Base-by-base conservation (phyloP, 2,797 vertebrate species). In the Oreonectes daqikongensis region DNA sequence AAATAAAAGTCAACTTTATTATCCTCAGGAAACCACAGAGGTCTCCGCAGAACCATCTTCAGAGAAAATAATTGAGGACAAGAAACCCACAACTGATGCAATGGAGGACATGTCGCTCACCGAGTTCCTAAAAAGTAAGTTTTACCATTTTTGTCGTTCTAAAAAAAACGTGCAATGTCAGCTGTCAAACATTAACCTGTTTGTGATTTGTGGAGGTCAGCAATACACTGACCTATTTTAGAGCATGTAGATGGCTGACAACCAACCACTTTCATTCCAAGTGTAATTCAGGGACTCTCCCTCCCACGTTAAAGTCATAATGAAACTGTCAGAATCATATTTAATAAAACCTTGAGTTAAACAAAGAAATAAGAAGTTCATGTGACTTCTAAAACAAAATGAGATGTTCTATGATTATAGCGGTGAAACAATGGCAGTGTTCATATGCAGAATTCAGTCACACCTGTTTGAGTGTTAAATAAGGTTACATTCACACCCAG, bases 61-160 rank as follows among this genome's bases (percentile, higher is more conserved):
- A 68, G 83, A 78, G 0, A 40, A 84, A 46, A 20, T 83, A 9
- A 57, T 85, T 9, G 68, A 86, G 17, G 79, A 87, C 63, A 80
- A 87, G 38, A 82, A 77, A 71, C 6, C 20, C 0, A 78, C 42
- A 22, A 61, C 75, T 0, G 67, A 90, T 18, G 32, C 80, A 0
- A 0, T 14, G 1, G 84, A 89, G 69, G 85, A 90, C 84, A 81
- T 91, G 9, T 90, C 92, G 0, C 86, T 95, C 0, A 0, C n/a
- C 5, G 85, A 94, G 83, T 97, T 97, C 90, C 89, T 97, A 80
- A 95, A 92, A 94, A 92, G 96, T 96, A 73, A 90, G 94, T 72
- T 46, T 59, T 22, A 15, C 5, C 17, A 40, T 65, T 53, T 75
- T 70, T 10, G 38, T 57, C 44, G n/a, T n/a, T n/a, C n/a, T n/a